These are phyloP conservation scores for Ophion costatus DNA, from an alignment of 2,888 invertebrate species.

Conservation along the genomic window DNA sequence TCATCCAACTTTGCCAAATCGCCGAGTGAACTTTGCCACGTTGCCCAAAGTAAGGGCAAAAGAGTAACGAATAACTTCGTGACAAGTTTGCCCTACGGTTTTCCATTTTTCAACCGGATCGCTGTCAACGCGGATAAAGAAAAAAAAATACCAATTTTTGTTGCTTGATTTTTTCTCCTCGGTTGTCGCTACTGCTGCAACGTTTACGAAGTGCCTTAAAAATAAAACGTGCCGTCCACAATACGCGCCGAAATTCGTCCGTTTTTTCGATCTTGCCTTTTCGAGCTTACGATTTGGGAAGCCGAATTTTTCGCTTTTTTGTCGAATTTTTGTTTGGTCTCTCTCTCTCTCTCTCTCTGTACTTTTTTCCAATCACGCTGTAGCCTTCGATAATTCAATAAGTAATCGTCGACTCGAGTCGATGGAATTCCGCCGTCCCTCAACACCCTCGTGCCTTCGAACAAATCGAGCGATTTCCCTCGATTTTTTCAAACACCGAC, in stretches of 20 bases:
- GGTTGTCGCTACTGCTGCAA: not conserved
- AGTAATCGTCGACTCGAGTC: slow-evolving; percentile 39
- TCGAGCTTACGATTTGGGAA: not conserved
- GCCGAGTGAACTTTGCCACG: slow-evolving; percentile 34
- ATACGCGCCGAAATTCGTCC: not conserved
- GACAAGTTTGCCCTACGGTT: slow-evolving; percentile 63
- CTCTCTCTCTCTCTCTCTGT: not conserved
- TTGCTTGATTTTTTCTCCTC: not conserved
- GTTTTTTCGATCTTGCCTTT: not conserved
- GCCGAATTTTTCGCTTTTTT: slow-evolving; percentile 15
- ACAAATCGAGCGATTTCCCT: slow-evolving; percentile 41
- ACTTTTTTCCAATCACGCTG: slow-evolving; percentile 61
- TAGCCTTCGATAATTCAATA: slow-evolving; percentile 64
- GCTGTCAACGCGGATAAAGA: not conserved
- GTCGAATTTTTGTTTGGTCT: slow-evolving; percentile 7
- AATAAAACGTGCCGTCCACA: not conserved
- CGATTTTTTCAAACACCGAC: not conserved
- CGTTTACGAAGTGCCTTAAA: not conserved
- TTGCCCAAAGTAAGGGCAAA: not conserved
- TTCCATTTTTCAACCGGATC: slow-evolving; percentile 29
- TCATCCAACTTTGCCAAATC: slow-evolving; percentile 56
- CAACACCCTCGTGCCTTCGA: slow-evolving; percentile 61
- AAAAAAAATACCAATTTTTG: not conserved
- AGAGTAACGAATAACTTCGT: not conserved
- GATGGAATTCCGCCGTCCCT: slow-evolving; percentile 44